Evolutionary conservation across 2,113 vertebrate genomes (phyloP).

Genomic region (Marmota monax): DNA sequence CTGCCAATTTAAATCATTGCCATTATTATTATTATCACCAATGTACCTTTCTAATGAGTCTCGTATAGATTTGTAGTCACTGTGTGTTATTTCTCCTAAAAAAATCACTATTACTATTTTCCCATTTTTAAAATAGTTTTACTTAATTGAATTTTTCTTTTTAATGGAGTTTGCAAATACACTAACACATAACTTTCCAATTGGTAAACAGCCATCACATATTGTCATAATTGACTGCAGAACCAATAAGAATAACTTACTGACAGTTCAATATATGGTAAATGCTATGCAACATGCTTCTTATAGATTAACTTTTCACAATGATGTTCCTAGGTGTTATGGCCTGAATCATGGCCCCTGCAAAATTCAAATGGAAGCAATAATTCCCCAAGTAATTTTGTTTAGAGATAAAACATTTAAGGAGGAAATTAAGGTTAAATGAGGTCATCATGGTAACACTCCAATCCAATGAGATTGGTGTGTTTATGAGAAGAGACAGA

Average conservation of each 20-base stretch:
- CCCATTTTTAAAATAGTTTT: not conserved
- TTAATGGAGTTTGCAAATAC: not conserved
- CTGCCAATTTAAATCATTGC: not conserved
- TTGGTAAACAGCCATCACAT: not conserved
- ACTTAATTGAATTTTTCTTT: constrained; percentile 12
- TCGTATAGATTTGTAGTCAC: not conserved
- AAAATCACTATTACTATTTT: not conserved
- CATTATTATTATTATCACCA: not conserved
- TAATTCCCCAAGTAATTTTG: not conserved
- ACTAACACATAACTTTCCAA: not conserved
- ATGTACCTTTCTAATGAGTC: not conserved
- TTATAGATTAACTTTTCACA: not conserved
- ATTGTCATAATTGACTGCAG: not conserved
- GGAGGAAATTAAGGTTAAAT: not conserved
- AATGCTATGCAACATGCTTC: not conserved
- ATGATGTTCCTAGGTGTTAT: not conserved
- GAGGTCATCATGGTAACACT: not conserved
- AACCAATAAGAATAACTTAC: not conserved
- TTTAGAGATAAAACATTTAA: not conserved
- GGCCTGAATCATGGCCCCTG: not conserved
- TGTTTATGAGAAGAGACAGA: not conserved
- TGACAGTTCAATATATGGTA: not conserved
- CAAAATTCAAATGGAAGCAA: not conserved
- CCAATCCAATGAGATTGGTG: not conserved
- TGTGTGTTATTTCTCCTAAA: not conserved